Evolutionary conservation across 1,140 invertebrate genomes (phyloP), one percentile per base, ranked within the genome.

Genomic region (Camponotus floridanus): DNA sequence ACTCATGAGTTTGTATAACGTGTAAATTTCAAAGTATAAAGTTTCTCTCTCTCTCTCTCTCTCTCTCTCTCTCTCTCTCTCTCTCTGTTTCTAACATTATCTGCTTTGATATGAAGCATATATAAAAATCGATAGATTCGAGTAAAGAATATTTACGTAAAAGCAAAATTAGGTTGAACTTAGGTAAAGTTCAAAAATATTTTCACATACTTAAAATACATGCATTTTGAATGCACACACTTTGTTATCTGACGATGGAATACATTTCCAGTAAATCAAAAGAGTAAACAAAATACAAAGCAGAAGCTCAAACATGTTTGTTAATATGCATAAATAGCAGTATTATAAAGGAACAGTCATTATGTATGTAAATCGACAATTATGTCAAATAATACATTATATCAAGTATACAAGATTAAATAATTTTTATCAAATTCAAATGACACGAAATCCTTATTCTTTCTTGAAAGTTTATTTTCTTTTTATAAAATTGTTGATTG

Each of bases 381-480:
- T 65, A 36, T 9, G 33, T 57, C 11, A 39, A 39, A 39, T 39
- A 26, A 39, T 39, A 39, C 36, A 48, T 15, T 65, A 36, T 9
- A 13, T 57, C 18, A n/a, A 26, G 39, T 64, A 13, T 15, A 21
- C 26, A 70, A 61, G 3, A 5, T 5, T 18, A 62, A 21, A 0
- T 51, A 45, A 81, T 59, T 45, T 81, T 39, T 26, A 6, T 39
- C 8, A 81, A 59, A 81, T 45, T 71, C 71, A 80, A 57, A 18
- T 33, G 9, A 42, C 13, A 18, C 5, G 6, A 73, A 7, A 45
- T 36, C 6, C 48, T 62, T 6, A 9, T 74, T 83, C 9, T 15
- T 74, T 73, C 9, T 11, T 73, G 31, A 21, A 62, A 55, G 39
- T n/a, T 48, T 31, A 70, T 81, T 81, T 13, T 45, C 51, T 57